Percentiles rank a stretch among this genome's conserved stretches.
These are phyloP conservation scores for Ridgeia piscesae DNA, from an alignment of 1,140 invertebrate species.

Conservation along the genomic window DNA sequence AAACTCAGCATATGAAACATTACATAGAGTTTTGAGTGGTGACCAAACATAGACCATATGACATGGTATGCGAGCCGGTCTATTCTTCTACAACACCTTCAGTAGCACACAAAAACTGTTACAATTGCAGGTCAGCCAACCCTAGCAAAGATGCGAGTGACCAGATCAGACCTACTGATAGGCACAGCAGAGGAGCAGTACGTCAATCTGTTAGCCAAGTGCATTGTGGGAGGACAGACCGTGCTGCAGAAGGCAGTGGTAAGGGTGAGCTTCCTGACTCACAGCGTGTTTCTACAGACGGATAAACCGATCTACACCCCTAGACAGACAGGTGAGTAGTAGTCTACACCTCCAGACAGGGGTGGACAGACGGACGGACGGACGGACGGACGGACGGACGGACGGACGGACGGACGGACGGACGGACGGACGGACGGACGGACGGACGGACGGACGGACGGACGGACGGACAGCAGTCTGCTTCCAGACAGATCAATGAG, in stretches of 20 bases:
- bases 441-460: too few relatives aligned
- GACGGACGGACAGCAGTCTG: background rate
- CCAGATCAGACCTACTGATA: background rate
- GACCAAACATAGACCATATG: background rate
- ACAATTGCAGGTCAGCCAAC: background rate
- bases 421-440: too few relatives aligned
- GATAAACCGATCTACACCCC: constrained; percentile 94
- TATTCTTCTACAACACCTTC: background rate
- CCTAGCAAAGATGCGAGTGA: background rate
- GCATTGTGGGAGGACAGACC: background rate
- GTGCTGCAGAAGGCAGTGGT: background rate
- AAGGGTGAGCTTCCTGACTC: background rate
- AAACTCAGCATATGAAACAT: background rate
- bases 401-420: too few relatives aligned
- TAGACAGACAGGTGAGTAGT: constrained; percentile 62
- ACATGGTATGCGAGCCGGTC: background rate
- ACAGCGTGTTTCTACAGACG: constrained; percentile 86
- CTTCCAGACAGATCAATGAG: too few relatives aligned
- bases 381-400: too few relatives aligned
- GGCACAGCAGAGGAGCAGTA: background rate
- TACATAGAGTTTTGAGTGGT: background rate
- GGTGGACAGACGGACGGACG: too few relatives aligned
- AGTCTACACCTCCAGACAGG: background rate
- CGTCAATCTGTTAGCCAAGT: background rate
- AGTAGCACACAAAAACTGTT: background rate